Base-by-base conservation (phyloP, 2,888 invertebrate genomes). In the Cerceris rybyensis region DNA sequence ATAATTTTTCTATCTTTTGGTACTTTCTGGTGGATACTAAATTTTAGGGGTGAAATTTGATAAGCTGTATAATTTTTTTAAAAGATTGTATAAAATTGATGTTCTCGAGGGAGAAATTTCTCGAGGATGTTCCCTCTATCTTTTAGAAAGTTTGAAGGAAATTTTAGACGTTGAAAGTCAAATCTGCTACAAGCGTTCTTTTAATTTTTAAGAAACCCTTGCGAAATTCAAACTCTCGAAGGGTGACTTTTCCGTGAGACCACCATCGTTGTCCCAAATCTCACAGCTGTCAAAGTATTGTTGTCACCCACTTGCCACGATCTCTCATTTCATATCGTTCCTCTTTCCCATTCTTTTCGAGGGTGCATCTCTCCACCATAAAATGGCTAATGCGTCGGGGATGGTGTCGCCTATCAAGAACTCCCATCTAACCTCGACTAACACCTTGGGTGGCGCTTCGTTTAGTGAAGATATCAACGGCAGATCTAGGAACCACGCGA, bases 371-470 rank as follows among this genome's bases (percentile, higher is more conserved):
- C 67, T 69, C 77, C 66, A n/a, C 81, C 84, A 77, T 86, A 84
- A 90, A 89, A 87, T 84, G 85, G 88, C 89, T 90, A 89, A 91
- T 91, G 90, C 88, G 83, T 81, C 70, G 72, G 81, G 84, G 84
- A 86, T 75, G 73, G 78, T 72, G 81, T 78, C 80, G 72, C 78
- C 64, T 91, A 91, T 91, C 91, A 86, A 78, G 61, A 80, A 85
- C 83, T 86, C 87, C 90, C 88, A 91, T 91, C 91, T 88, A 83
- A 80, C 81, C 75, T 80, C 81, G 84, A 82, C 89, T 87, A 88
- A 91, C 91, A 91, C 90, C 90, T 90, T 92, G 91, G 91, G 91
- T 90, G 91, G 91, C 85, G 87, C 82, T 83, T 84, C 87, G 85
- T 88, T 89, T 89, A 88, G 88, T 87, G 83, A 85, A 86, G 86